Evolutionary conservation across 2,797 vertebrate genomes (phyloP).

Genomic region (Carduelis carduelis): DNA sequence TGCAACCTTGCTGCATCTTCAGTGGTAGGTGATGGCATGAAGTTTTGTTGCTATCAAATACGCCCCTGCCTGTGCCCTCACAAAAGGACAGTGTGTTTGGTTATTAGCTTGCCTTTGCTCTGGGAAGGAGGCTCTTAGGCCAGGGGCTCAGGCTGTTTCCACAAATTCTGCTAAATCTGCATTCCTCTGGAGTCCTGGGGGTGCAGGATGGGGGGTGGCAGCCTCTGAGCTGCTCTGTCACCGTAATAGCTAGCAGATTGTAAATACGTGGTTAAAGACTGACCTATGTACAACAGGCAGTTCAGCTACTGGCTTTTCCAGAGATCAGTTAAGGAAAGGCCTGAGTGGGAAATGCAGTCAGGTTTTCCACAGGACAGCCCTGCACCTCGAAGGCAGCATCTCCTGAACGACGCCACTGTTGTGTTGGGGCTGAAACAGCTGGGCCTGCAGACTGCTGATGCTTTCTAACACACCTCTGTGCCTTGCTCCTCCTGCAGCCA

Average conservation of each 20-base stretch:
- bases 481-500: background rate
- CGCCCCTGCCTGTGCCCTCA: background rate
- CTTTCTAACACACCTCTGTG: background rate
- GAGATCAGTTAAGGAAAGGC: background rate
- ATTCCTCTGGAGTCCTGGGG: fast-evolving
- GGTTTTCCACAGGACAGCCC: background rate
- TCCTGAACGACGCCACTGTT: background rate
- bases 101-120: background rate
- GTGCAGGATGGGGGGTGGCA: fast-evolving
- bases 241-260: background rate
- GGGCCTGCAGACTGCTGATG: background rate
- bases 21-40: background rate
- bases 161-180: background rate
- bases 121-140: background rate
- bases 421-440: background rate
- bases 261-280: background rate
- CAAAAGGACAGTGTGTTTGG: background rate
- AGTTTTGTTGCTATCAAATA: background rate
- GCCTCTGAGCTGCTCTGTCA: background rate
- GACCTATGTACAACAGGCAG: background rate
- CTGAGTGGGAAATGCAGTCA: background rate
- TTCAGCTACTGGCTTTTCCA: background rate
- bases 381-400: fast-evolving
- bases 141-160: background rate
- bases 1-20: background rate